phyloP scores from a whole-genome alignment of 2,113 vertebrate genomes.

The Pelvicachromis taeniatus region DNA sequence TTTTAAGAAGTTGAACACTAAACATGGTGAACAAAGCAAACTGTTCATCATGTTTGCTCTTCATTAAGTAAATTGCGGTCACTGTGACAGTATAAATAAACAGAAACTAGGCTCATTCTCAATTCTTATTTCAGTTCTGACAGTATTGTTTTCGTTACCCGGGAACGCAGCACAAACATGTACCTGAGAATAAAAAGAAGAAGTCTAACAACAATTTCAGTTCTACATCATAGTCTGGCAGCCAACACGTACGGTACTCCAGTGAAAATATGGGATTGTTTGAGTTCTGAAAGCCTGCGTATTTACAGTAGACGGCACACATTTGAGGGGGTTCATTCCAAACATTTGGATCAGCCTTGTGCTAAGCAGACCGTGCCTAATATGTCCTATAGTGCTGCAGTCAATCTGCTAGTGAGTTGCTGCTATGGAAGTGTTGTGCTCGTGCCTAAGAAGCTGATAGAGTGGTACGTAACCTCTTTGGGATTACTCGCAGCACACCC shows the following conservation, averaged over 20 bases:
- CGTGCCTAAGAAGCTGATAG: constrained; percentile 64
- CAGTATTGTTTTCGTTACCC: neutral
- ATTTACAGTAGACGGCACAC: neutral
- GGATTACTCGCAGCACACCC: constrained; percentile 78
- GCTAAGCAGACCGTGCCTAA: constrained; percentile 35
- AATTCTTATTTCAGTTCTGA: constrained; percentile 9
- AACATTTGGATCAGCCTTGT: constrained; percentile 28
- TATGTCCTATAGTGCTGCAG: constrained; percentile 22
- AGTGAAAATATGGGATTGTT: neutral
- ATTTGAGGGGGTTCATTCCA: constrained; percentile 10
- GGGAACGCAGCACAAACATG: neutral
- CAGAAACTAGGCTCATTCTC: neutral
- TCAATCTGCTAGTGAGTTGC: constrained; percentile 29
- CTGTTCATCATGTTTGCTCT: neutral
- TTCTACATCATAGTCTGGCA: neutral
- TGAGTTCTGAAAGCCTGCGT: neutral
- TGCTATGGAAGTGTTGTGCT: constrained; percentile 56
- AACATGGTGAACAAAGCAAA: neutral
- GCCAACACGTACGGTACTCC: neutral
- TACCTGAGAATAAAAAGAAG: constrained; percentile 5
- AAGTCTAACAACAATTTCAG: neutral
- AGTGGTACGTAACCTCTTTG: constrained; percentile 77
- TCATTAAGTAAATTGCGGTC: accelerated
- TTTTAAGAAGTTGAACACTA: neutral
- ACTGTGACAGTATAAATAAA: neutral